These are phyloP conservation scores for Theristicus caerulescens DNA, from an alignment of 2,113 vertebrate genomes.

Conservation along the genomic window DNA sequence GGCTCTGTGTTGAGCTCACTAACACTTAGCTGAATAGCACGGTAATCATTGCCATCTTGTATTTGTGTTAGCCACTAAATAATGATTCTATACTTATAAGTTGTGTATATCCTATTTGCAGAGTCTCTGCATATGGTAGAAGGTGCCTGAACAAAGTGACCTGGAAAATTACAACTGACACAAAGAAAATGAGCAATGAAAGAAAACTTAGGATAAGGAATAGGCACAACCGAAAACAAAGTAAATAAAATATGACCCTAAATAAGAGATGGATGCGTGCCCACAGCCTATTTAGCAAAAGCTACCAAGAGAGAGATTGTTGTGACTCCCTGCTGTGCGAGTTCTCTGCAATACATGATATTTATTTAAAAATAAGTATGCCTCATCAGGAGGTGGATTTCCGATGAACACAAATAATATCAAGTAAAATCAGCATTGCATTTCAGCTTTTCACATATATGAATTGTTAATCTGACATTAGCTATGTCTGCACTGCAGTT, in stretches of 20 bases:
- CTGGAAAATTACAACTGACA: background rate
- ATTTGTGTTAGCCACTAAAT: background rate
- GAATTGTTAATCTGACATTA: background rate
- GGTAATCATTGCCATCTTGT: background rate
- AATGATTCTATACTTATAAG: background rate
- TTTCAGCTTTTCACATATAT: background rate
- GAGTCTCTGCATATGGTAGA: background rate
- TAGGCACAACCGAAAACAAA: background rate
- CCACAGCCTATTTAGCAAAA: slow-evolving; percentile 3
- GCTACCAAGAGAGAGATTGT: background rate
- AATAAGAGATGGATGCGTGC: background rate
- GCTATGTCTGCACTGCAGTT: background rate
- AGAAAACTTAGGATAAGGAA: background rate
- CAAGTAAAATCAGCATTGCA: background rate
- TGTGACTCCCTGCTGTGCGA: background rate
- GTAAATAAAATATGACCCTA: slow-evolving; percentile 37
- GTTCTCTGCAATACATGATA: background rate
- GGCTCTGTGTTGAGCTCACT: background rate
- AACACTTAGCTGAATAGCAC: background rate
- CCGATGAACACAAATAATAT: background rate
- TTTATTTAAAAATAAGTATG: slow-evolving; percentile 18
- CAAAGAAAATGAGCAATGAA: slow-evolving; percentile 8
- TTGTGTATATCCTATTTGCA: background rate
- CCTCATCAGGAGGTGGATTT: slow-evolving; percentile 13
- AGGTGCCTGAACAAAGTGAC: background rate